Percentiles rank a stretch among this genome's conserved stretches.
phyloP scores from a whole-genome alignment of 2,797 vertebrate genomes.

The Chiloscyllium punctatum region DNA sequence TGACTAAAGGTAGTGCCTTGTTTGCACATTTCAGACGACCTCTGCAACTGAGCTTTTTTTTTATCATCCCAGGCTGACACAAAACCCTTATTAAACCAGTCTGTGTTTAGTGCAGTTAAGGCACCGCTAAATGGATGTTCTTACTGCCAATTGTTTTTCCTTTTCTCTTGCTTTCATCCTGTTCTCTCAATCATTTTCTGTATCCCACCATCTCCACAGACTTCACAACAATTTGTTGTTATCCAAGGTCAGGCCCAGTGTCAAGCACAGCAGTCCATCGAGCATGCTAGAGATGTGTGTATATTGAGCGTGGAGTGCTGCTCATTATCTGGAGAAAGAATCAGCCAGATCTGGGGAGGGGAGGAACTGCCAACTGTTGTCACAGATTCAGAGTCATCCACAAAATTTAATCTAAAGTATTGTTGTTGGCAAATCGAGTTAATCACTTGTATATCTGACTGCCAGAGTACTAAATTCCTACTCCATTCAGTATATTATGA shows the following conservation, averaged over 20 bases:
- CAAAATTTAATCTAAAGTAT: background rate
- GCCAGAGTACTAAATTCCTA: background rate
- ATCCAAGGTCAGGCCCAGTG: conserved; percentile 29
- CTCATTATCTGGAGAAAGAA: conserved; percentile 23
- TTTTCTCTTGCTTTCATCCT: conserved; percentile 28
- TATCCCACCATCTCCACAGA: background rate
- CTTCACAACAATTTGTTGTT: conserved; percentile 21
- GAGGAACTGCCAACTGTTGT: conserved; percentile 5
- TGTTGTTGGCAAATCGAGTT: background rate
- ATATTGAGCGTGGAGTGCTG: background rate
- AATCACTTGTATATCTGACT: conserved; percentile 10
- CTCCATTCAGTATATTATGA: background rate
- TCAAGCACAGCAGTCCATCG: background rate
- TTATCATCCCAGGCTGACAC: background rate
- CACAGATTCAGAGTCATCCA: background rate
- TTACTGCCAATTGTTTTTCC: background rate
- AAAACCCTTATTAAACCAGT: conserved; percentile 12
- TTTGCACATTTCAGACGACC: conserved; percentile 33
- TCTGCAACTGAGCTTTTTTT: background rate
- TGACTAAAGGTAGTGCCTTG: conserved; percentile 9
- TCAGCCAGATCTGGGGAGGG: background rate
- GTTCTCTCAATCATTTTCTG: background rate
- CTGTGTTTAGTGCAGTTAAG: conserved; percentile 5
- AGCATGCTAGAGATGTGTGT: background rate
- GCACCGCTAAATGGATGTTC: conserved; percentile 10